Evolutionary conservation across 2,113 vertebrate genomes (phyloP), one percentile per base, ranked within the genome.

Genomic region (Triplophysa siluroides): DNA sequence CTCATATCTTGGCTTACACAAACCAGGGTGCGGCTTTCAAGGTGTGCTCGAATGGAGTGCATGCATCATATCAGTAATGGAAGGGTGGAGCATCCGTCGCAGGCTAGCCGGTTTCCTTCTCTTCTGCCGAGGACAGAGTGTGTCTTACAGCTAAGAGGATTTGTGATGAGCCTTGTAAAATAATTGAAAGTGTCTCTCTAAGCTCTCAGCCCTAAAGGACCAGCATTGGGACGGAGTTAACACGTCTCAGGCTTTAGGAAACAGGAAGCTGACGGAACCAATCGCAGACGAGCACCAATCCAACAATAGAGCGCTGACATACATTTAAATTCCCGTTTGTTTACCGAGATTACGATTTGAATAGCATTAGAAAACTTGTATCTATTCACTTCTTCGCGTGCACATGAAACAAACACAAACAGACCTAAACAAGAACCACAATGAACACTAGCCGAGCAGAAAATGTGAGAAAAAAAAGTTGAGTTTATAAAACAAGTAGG

Each of bases 71-170:
- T 71, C 19, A 79, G 62, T 76, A 65, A 76, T 65, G 41, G 9
- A 13, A 5, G 60, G 73, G 60, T 1, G 16, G 23, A 63, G 73
- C 58, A 63, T 76, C 41, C 1, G 29, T 7, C 41, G 86, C 85
- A 88, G 87, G n/a, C 4, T 86, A 89, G 85, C 50, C 78, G 80
- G 80, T 85, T 85, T 81, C 83, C 81, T 82, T 85, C 83, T 79
- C 58, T 54, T 82, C 76, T 24, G 78, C 78, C 78, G 72, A 85
- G 86, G 87, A 83, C 74, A 68, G 65, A 64, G 83, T 76, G 67
- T 88, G 85, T 89, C 85, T 87, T 87, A 84, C 81, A 63, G 14
- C 83, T 91, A 91, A 92, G 88, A 90, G 87, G 90, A 91, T 90
- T 90, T 86, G 13, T 61, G 18, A 77, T 72, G 78, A 87, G 83